Conservation (phyloP, 2,888 invertebrate species). For the Hipparchia semele region DNA sequence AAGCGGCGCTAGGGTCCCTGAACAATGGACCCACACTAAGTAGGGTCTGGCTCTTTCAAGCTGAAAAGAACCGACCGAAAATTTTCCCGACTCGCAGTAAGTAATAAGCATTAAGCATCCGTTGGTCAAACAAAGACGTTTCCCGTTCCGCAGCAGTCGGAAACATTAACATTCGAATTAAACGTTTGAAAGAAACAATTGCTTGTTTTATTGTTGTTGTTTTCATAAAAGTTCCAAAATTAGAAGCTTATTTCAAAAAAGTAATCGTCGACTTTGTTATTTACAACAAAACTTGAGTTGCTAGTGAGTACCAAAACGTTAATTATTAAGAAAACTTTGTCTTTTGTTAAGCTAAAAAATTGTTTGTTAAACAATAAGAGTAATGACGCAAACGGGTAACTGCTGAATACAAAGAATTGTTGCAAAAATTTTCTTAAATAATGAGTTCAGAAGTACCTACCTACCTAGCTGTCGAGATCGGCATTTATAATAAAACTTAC, state of each 20-base stretch:
- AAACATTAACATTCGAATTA: slow-evolving; percentile 63
- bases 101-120: slow-evolving; percentile 77
- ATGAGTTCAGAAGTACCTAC: neutral
- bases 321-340: slow-evolving; percentile 7
- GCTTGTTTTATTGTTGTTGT: slow-evolving; percentile 36
- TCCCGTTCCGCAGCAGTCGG: slow-evolving; percentile 63
- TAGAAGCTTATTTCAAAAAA: slow-evolving; percentile 11
- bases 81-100: slow-evolving; percentile 70
- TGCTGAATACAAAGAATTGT: neutral
- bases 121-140: slow-evolving; percentile 72
- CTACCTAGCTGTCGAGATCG: neutral
- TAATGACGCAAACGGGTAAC: neutral
- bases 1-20: slow-evolving; percentile 53
- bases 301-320: neutral
- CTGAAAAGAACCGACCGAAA: slow-evolving; percentile 51
- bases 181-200: slow-evolving; percentile 60
- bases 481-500: slow-evolving; percentile 2
- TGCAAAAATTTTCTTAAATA: slow-evolving; percentile 1
- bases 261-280: neutral
- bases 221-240: neutral
- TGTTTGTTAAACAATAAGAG: neutral
- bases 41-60: slow-evolving; percentile 70
- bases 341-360: too few relatives aligned
- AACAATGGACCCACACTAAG: slow-evolving; percentile 72
- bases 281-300: slow-evolving; percentile 2